phyloP scores from a whole-genome alignment of 2,888 invertebrate species.

The Diloba caeruleocephala region DNA sequence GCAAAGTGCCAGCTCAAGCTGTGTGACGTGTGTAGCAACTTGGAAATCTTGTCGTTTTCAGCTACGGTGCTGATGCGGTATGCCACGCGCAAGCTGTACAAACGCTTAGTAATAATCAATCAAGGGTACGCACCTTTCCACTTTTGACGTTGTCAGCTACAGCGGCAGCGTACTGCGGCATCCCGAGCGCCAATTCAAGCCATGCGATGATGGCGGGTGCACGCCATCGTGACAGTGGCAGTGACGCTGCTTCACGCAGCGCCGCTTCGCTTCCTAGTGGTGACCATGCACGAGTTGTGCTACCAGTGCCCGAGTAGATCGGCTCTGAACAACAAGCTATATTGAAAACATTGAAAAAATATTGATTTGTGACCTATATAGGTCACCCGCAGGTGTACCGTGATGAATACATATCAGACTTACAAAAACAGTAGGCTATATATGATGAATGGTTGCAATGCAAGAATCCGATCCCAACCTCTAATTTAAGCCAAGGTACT shows the following conservation, averaged over 20 bases:
- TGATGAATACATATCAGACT: neutral
- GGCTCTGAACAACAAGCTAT: conserved; percentile 73
- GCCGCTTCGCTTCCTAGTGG: conserved; percentile 94
- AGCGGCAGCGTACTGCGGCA: conserved; percentile 97
- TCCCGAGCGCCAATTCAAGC: conserved; percentile 97
- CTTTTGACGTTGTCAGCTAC: conserved; percentile 98
- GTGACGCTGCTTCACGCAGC: conserved; percentile 94
- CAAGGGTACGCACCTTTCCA: conserved; percentile 93
- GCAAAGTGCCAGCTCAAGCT: no score
- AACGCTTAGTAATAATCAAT: no score
- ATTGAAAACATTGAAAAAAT: conserved; percentile 48
- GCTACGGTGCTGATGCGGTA: no score
- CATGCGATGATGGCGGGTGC: conserved; percentile 98
- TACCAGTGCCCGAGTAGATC: conserved; percentile 82
- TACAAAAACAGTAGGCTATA: neutral
- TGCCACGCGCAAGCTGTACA: no score
- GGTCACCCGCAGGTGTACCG: conserved; percentile 38
- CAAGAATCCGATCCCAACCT: neutral
- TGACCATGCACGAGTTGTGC: conserved; percentile 90
- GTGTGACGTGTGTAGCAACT: no score
- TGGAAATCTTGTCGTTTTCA: no score
- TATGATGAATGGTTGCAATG: neutral
- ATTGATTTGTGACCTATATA: conserved; percentile 35
- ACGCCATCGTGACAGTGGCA: conserved; percentile 97
- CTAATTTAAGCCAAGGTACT: no score